Evolutionary conservation across 2,888 invertebrate species (phyloP).

Genomic region (Sesia bembeciformis): DNA sequence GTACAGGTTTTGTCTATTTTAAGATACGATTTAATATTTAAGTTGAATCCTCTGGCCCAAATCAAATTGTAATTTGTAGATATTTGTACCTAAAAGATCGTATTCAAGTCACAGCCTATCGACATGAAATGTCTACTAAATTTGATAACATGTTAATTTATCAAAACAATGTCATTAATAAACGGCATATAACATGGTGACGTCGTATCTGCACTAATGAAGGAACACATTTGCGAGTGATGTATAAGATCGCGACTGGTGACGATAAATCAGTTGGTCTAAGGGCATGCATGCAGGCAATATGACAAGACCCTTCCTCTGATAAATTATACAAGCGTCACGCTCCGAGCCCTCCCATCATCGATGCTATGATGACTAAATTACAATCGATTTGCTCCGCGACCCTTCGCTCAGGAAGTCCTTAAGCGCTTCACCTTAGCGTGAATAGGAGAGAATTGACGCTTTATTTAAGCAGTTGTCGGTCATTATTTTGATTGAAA

Average conservation of each 20-base stretch:
- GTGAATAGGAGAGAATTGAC: background rate
- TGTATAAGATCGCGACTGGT: background rate
- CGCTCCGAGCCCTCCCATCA: slow-evolving; percentile 17
- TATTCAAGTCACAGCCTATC: too few species aligned
- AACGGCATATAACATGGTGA: background rate
- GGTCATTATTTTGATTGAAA: too few species aligned
- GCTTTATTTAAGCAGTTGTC: too few species aligned
- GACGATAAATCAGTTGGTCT: background rate
- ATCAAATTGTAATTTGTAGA: too few species aligned
- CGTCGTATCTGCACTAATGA: background rate
- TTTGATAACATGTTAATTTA: too few species aligned
- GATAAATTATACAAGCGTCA: slow-evolving; percentile 31
- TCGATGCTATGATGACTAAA: slow-evolving; percentile 24
- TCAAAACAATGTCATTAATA: background rate
- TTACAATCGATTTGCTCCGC: slow-evolving; percentile 20
- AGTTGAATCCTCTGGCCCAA: too few species aligned
- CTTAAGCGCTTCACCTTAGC: background rate
- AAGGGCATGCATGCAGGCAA: background rate
- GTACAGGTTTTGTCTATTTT: too few species aligned
- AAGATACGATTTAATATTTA: too few species aligned
- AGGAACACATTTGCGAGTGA: background rate
- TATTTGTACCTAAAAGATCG: too few species aligned
- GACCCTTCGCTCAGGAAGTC: background rate
- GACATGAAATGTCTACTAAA: too few species aligned
- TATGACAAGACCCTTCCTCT: slow-evolving; percentile 18